phyloP scores from a whole-genome alignment of 2,888 invertebrate species.

The Lasiommata megera region DNA sequence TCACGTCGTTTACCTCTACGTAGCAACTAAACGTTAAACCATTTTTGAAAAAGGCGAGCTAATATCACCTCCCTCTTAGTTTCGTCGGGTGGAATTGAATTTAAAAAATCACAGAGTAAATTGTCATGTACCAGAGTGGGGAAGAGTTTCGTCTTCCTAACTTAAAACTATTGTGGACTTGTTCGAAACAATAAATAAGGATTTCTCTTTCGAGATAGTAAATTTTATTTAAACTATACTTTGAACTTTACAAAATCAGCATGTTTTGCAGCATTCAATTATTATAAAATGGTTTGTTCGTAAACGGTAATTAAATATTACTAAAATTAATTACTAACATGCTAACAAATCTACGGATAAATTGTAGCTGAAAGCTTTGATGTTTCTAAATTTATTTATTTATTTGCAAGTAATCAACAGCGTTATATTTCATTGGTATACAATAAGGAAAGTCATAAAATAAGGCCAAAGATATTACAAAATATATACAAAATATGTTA shows the following conservation, averaged over 20 bases:
- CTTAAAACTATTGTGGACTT: neutral
- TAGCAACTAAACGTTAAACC: conserved; percentile 7
- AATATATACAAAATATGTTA: too few species aligned
- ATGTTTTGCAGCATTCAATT: too few species aligned
- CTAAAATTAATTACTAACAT: too few species aligned
- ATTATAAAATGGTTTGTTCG: too few species aligned
- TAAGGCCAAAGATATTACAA: too few species aligned
- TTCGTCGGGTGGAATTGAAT: neutral
- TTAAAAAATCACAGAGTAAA: conserved; percentile 6
- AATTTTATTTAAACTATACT: neutral
- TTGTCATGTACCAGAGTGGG: neutral
- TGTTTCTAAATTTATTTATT: too few species aligned
- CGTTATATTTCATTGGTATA: too few species aligned
- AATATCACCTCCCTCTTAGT: neutral
- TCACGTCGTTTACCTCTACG: neutral
- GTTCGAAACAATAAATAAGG: neutral
- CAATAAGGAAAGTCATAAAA: too few species aligned
- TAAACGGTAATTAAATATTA: too few species aligned
- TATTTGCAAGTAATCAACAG: too few species aligned
- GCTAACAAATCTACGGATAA: too few species aligned
- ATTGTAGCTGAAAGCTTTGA: too few species aligned
- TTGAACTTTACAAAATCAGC: neutral
- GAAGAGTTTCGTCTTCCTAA: neutral
- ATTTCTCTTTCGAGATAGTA: neutral
- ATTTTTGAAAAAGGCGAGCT: conserved; percentile 10